Conservation (phyloP, 1,140 invertebrate genomes). For the Reticulitermes speratus region DNA sequence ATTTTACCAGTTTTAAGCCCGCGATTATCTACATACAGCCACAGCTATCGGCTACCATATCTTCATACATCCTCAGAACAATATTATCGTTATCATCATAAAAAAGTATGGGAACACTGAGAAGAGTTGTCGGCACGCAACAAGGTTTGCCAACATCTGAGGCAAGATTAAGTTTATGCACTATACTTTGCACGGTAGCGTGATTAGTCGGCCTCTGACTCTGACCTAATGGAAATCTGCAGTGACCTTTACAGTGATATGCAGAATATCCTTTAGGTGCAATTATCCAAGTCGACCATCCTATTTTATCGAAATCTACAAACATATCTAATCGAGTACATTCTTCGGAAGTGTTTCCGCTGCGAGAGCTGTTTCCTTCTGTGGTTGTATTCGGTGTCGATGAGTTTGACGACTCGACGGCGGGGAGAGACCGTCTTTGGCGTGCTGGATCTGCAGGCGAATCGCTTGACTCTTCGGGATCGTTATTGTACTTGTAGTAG, state of each 20-base stretch:
- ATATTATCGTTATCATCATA: slow-evolving; percentile 65
- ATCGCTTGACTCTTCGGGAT: background rate
- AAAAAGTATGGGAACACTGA: slow-evolving; percentile 61
- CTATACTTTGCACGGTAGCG: slow-evolving; percentile 65
- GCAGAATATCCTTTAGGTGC: slow-evolving; percentile 61
- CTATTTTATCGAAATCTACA: slow-evolving; percentile 63
- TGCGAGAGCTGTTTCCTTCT: no score
- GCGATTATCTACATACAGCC: slow-evolving; percentile 55
- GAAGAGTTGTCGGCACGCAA: slow-evolving; percentile 64
- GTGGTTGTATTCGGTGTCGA: background rate
- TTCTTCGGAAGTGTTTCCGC: background rate
- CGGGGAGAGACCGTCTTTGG: background rate
- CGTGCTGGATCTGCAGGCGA: background rate
- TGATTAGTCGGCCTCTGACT: slow-evolving; percentile 60
- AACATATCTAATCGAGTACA: slow-evolving; percentile 53
- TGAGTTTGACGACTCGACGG: background rate
- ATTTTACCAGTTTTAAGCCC: no score
- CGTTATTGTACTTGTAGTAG: background rate
- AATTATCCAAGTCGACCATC: slow-evolving; percentile 63
- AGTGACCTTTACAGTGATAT: slow-evolving; percentile 64
- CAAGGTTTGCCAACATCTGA: slow-evolving; percentile 57
- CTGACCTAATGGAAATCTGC: slow-evolving; percentile 54
- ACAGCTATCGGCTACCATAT: slow-evolving; percentile 67
- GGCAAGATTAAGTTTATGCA: slow-evolving; percentile 56
- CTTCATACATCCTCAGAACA: slow-evolving; percentile 66